A percentile compares a stretch with the other conserved stretches of the same genome.
These are phyloP conservation scores for Tringa solitaria DNA, from an alignment of 2,113 vertebrate genomes.

Conservation along the genomic window DNA sequence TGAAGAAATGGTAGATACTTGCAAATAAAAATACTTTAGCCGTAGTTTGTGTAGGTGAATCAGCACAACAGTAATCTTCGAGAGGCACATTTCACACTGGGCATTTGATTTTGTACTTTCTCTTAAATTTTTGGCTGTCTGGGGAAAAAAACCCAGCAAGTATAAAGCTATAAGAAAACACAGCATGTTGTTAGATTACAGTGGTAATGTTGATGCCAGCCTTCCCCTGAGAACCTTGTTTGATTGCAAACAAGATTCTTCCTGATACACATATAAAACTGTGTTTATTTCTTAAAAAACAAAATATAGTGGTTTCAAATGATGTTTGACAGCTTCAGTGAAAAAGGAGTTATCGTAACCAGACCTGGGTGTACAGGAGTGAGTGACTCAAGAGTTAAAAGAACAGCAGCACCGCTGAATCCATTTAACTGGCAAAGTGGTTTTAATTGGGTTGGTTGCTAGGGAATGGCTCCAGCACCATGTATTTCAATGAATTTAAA, in stretches of 20 bases:
- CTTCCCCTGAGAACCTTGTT: neutral
- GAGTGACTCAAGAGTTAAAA: neutral
- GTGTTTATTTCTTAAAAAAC: neutral
- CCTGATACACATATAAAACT: neutral
- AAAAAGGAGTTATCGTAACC: neutral
- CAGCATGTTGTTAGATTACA: neutral
- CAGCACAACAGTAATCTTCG: neutral
- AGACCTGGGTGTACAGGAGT: neutral
- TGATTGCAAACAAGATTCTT: neutral
- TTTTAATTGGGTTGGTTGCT: slow-evolving; percentile 75
- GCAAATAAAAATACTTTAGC: neutral
- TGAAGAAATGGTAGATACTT: neutral
- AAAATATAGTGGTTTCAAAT: neutral
- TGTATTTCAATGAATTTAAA: neutral
- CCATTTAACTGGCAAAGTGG: slow-evolving; percentile 61
- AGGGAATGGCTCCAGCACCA: slow-evolving; percentile 48
- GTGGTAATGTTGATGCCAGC: neutral
- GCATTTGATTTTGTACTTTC: slow-evolving; percentile 12
- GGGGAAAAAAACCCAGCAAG: neutral
- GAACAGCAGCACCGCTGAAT: neutral
- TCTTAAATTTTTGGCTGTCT: neutral
- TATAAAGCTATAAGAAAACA: neutral
- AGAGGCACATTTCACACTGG: neutral
- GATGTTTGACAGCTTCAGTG: neutral
- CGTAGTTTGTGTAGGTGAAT: neutral